Evolutionary conservation across 2,797 vertebrate genomes (phyloP), one percentile per base, ranked within the genome.

Genomic region (Carduelis carduelis): DNA sequence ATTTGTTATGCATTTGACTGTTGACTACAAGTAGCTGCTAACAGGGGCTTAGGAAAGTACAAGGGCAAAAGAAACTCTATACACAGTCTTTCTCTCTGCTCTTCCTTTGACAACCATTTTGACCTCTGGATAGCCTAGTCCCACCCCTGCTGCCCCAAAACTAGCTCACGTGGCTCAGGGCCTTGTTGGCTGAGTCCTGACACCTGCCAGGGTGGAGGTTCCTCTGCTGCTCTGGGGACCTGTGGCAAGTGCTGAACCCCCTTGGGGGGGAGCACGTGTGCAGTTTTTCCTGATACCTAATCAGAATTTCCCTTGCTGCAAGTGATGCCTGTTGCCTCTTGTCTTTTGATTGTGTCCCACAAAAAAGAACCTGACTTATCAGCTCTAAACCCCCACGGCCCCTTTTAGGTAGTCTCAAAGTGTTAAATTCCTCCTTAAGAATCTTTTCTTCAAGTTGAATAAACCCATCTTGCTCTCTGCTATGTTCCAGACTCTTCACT

Each of bases 371-470:
- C 14, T 37, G 47, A 12, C 21, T 89, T 47, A 47, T 32, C 12
- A 14, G 41, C 23, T 78, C 72, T 61, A n/a, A 84, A 39, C 5
- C 11, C 5, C 11, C 34, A 32, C 0, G 0, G 12, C 9, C 24
- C 44, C 13, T 43, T 77, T 50, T 50, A 57, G 34, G 43, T 78
- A 37, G 24, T 74, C 37, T 61, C 52, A 43, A 75, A 65, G 35
- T 76, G 27, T 75, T 82, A 76, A 84, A 74, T 56, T 28, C 32
- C 23, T 84, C 56, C 24, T 55, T 43, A 34, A 44, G 16, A 8
- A n/a, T 50, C 26, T 85, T 85, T 89, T 76, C 66, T 91, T 49
- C 76, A 68, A 47, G 47, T 13, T 76, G 74, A 83, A 77, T 75
- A 70, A 87, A 50, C 26, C 21, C 34, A 71, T 16, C 57, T 81